Evolutionary conservation across 2,113 vertebrate species (phyloP), one percentile per base, ranked within the genome.

Genomic region (Zeus faber): DNA sequence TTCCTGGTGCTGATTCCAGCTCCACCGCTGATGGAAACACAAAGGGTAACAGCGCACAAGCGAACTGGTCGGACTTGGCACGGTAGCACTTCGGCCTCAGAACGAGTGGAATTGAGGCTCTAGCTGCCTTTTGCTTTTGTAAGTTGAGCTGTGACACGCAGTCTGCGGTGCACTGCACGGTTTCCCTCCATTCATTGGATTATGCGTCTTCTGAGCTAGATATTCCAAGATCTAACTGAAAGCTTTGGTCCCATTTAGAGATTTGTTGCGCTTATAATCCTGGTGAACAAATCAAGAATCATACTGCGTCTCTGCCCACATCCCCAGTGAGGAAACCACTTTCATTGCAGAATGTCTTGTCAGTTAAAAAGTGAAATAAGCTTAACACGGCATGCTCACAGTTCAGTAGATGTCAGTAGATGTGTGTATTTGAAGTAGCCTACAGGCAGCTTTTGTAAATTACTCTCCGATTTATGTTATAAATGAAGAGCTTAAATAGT

Each of bases 381-480:
- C n/a, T n/a, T n/a, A n/a, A n/a, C n/a, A n/a, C n/a, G n/a, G n/a
- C n/a, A n/a, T n/a, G n/a, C n/a, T n/a, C n/a, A n/a, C n/a, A n/a
- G n/a, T n/a, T n/a, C n/a, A n/a, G n/a, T n/a, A n/a, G n/a, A n/a
- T n/a, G n/a, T n/a, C n/a, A n/a, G n/a, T n/a, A n/a, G n/a, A n/a
- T n/a, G n/a, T n/a, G n/a, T n/a, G n/a, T n/a, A n/a, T n/a, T n/a
- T n/a, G n/a, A 1, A 18, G 4, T 56, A 55, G 49, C 25, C 26
- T 57, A 3, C 13, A 56, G 46, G 25, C 47, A 21, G 44, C 64
- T 52, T 67, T 76, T 45, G 63, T 67, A 65, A 66, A 74, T 60
- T 70, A 74, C 60, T 44, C 66, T 54, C 56, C 54, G n/a, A 53
- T 58, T 67, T 52, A n/a, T 74, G 62, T 77, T 78, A 57, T 68